Evolutionary conservation across 1,140 invertebrate species (phyloP), one percentile per base, ranked within the genome.

Genomic region (Diachasma alloeum): DNA sequence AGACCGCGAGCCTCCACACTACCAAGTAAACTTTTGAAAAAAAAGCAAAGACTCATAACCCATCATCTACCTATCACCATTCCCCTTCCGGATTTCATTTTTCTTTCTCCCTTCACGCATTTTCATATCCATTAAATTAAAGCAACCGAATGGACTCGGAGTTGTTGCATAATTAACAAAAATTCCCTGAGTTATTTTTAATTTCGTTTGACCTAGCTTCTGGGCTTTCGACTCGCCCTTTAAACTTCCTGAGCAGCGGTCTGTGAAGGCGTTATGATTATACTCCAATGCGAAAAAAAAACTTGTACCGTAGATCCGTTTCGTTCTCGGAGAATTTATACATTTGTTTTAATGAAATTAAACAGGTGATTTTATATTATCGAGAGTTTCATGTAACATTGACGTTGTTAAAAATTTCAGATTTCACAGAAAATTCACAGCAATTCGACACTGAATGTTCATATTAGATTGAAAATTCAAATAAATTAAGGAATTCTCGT

Each of bases 231-330:
- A 72, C 17, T 59, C 24, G 74, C 78, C 78, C 78, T 76, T 59
- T 74, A 48, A 8, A 63, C 48, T 46, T 74, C 36, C 39, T 42
- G 31, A 53, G 22, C 68, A 79, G 72, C 72, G 63, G 67, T 72
- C 48, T 76, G 72, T 71, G 76, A 76, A 76, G 75, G 78, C 78
- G 74, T 79, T 67, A 79, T 79, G 76, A 79, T 79, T 76, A 79
- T 74, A 76, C 71, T 76, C 72, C 44, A 39, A 67, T 77, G 53
- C 67, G 63, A 68, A 72, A 76, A 76, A 79, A 31, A 5, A 19
- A n/a, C 74, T 75, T 66, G 71, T 74, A 79, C 78, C 75, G 78
- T 79, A 79, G 76, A 79, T 79, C 78, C 78, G 78, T 75, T 77
- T 69, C 59, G 15, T 13, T 63, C 19, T 26, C 39, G 10, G 13